Conservation (phyloP, 1,140 invertebrate genomes). For the Sesamia nonagrioides region DNA sequence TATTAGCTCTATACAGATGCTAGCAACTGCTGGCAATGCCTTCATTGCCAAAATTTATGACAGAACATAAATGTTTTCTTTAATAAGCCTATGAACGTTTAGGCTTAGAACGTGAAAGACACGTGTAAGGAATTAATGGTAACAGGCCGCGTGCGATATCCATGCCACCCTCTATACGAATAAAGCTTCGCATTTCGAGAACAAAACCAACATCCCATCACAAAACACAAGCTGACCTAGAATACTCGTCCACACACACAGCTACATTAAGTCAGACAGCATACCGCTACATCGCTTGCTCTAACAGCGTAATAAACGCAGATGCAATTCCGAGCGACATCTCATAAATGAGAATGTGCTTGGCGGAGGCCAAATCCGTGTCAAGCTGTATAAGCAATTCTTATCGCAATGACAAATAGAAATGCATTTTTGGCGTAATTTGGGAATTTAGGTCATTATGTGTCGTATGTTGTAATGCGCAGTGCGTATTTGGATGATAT, state of each 20-base stretch:
- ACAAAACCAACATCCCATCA: background rate
- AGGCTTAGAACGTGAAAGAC: too few species aligned
- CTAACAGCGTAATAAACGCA: slow-evolving; percentile 30
- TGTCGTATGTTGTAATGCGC: background rate
- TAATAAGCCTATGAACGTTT: too few species aligned
- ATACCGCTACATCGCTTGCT: slow-evolving; percentile 8
- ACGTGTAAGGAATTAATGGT: too few species aligned
- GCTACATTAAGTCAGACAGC: background rate
- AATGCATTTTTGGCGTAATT: slow-evolving; percentile 28
- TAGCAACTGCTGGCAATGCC: too few species aligned
- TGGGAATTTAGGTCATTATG: background rate
- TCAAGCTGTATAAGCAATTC: slow-evolving; percentile 26
- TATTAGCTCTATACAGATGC: too few species aligned
- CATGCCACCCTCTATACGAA: too few species aligned
- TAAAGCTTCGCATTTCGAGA: background rate
- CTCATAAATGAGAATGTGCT: slow-evolving; percentile 32
- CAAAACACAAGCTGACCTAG: background rate
- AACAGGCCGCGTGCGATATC: too few species aligned
- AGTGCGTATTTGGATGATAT: background rate
- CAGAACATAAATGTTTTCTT: too few species aligned
- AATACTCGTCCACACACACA: background rate
- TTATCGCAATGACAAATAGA: slow-evolving; percentile 28
- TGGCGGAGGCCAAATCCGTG: slow-evolving; percentile 22
- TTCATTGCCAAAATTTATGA: too few species aligned
- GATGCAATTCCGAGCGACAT: slow-evolving; percentile 26